Base-by-base conservation (phyloP, 2,113 vertebrate genomes). In the Scomber scombrus region DNA sequence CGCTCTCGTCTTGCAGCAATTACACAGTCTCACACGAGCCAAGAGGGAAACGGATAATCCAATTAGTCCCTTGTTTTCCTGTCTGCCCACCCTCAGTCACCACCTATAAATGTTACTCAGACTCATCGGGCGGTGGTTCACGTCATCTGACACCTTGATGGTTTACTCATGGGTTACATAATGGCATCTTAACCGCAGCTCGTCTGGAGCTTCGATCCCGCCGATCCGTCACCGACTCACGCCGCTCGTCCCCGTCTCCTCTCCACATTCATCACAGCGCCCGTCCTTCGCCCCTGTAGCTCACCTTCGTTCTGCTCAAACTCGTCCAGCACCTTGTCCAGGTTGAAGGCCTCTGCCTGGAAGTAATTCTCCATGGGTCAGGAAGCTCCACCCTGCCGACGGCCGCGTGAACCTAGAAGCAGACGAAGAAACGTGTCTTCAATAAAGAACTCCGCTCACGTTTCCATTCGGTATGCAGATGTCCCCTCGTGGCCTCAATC, bases 301-400 rank as follows among this genome's bases (percentile, higher is more conserved):
- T 95, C 91, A 99, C 98, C 98, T 98, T 98, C 97, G 68, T 99
- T 99, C 95, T 98, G 97, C 93, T 99, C 98, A 89, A 99, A 99
- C 93, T 99, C 98, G 78, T 99, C 98, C 95, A 99, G 96, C 91
- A 99, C 98, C 96, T 99, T 99, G 94, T 99, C 98, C 93, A 99
- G 96, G 96, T 99, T 99, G 93, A 97, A 99, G 90, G 97, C 97
- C 94, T 99, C 98, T 93, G 97, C 96, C 96, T 99, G 98, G 94
- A 99, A 99, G 91, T 99, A 99, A 96, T 99, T 99, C 98, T 99
- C 98, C 98, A 99, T 99, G 97, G 89, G 96, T 97, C 94, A 97
- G 92, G 90, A 96, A 95, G 94, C 94, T 92, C 95, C 95, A 93
- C 95, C 94, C 93, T 95, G 96, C 93, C 90, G 84, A 91, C 68